Evolutionary conservation across 2,888 invertebrate species (phyloP).

Genomic region (Drosophila suboccidentalis): DNA sequence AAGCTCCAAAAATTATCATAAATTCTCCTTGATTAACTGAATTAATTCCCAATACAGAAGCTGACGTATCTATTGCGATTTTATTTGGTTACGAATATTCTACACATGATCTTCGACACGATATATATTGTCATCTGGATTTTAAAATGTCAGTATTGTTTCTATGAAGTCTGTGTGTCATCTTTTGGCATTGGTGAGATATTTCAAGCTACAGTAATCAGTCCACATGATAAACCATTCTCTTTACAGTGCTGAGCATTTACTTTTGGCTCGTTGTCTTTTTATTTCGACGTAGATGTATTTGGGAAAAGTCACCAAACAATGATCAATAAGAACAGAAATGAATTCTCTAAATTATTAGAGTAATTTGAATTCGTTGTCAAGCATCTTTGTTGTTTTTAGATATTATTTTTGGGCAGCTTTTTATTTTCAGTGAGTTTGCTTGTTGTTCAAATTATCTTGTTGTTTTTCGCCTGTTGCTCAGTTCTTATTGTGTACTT

Average conservation of each 20-base stretch:
- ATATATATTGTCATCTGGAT: constrained; percentile 6
- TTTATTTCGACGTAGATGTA: constrained; percentile 23
- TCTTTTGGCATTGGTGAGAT: background rate
- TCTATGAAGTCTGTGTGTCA: background rate
- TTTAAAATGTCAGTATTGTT: constrained; percentile 6
- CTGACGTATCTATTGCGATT: constrained; percentile 20
- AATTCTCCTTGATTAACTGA: background rate
- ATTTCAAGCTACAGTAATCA: background rate
- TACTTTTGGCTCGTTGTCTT: constrained; percentile 48
- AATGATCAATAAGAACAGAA: constrained; percentile 5
- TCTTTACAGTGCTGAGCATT: constrained; percentile 36
- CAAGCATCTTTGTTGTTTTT: constrained; percentile 25
- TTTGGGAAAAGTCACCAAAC: constrained; percentile 20
- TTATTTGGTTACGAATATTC: constrained; percentile 28
- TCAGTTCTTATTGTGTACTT: constrained; percentile 48
- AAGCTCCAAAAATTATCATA: background rate
- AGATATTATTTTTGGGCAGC: constrained; percentile 35
- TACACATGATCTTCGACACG: constrained; percentile 19
- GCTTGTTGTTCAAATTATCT: constrained; percentile 34
- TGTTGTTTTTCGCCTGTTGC: constrained; percentile 29
- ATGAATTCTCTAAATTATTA: background rate
- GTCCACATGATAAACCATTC: background rate
- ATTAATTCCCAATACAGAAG: constrained; percentile 24
- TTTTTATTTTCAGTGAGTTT: constrained; percentile 53
- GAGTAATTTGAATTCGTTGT: constrained; percentile 23